Conservation (phyloP, 2,888 invertebrate genomes). For the Volucella bombylans region DNA sequence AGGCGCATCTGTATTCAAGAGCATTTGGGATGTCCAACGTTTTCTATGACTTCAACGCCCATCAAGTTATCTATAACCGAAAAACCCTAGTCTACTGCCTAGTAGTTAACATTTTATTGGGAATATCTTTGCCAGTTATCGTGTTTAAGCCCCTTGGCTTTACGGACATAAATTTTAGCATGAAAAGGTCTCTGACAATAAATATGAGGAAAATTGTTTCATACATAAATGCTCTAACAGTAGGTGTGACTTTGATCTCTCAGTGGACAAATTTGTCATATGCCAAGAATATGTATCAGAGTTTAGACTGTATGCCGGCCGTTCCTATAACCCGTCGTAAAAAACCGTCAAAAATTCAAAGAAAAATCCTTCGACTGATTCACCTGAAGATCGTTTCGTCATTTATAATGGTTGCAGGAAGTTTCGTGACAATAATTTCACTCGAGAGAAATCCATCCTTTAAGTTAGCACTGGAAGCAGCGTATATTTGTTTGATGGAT, state of each 20-base stretch:
- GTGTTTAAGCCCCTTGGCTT: background rate
- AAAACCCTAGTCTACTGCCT: background rate
- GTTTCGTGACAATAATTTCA: background rate
- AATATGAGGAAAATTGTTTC: background rate
- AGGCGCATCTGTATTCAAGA: background rate
- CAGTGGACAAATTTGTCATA: background rate
- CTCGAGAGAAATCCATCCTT: background rate
- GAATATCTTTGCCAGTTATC: background rate
- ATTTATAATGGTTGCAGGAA: background rate
- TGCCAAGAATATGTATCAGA: background rate
- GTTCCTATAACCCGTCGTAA: background rate
- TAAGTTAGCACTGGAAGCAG: background rate
- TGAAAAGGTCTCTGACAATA: background rate
- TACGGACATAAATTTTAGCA: background rate
- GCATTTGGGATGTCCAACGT: slow-evolving; percentile 14
- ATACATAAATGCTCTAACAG: background rate
- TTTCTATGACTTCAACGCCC: slow-evolving; percentile 9
- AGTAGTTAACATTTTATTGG: background rate
- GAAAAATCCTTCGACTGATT: background rate
- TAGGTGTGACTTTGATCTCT: background rate
- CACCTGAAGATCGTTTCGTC: background rate
- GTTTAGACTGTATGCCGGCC: background rate
- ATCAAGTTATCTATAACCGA: background rate
- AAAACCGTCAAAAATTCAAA: background rate
- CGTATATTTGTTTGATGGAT: background rate